A percentile compares a stretch with the other conserved stretches of the same genome.
These are phyloP conservation scores for Cryptomyrus ogoouensis DNA, from an alignment of 2,113 vertebrate genomes.

Conservation along the genomic window DNA sequence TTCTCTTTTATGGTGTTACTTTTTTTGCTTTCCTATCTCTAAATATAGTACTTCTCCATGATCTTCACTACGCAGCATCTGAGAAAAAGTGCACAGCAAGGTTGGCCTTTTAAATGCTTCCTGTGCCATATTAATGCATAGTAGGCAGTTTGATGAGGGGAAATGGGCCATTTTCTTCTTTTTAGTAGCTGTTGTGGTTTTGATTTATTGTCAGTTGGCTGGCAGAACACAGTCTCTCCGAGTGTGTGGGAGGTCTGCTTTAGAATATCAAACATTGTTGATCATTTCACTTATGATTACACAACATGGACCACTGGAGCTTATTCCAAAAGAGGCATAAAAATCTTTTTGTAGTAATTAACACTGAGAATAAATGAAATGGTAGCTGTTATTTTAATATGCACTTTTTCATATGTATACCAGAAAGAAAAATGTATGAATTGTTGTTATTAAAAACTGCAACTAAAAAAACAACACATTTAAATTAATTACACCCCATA, in stretches of 20 bases:
- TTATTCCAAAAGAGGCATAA: not conserved
- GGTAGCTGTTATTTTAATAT: not conserved
- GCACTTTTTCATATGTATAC: not conserved
- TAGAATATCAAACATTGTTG: conserved; percentile 8
- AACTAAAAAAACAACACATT: not conserved
- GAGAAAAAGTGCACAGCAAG: not conserved
- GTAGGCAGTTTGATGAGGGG: not conserved
- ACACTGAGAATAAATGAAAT: not conserved
- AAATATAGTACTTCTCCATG: not conserved
- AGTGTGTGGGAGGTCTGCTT: conserved; percentile 5
- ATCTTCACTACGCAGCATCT: not conserved
- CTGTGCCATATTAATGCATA: not conserved
- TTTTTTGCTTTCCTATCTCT: not conserved
- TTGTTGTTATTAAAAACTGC: not conserved
- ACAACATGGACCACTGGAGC: not conserved
- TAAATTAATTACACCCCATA: not conserved
- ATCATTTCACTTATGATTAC: conserved; percentile 11
- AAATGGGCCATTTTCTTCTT: not conserved
- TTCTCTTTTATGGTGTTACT: not conserved
- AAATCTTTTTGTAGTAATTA: not conserved
- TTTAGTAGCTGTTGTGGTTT: not conserved
- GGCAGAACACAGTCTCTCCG: not conserved
- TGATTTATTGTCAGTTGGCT: conserved; percentile 8
- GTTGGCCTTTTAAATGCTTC: not conserved
- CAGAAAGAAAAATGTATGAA: not conserved